These are phyloP conservation scores for Addax nasomaculatus DNA, from an alignment of 2,113 vertebrate genomes.

Conservation along the genomic window DNA sequence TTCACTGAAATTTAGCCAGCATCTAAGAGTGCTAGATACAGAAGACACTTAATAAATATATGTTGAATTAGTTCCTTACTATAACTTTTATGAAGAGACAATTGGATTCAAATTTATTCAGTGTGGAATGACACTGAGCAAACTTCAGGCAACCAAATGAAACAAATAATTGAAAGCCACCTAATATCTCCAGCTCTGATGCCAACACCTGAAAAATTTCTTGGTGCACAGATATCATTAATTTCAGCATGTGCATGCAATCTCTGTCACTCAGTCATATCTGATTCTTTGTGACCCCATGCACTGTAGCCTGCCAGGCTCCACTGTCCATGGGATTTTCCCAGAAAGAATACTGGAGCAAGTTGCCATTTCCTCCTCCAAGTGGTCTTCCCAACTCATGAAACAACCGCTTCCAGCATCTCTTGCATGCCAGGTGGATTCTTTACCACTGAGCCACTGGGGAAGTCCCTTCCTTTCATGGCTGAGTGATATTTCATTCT, in stretches of 20 bases:
- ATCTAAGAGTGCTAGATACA: not conserved
- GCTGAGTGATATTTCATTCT: not conserved
- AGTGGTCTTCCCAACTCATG: not conserved
- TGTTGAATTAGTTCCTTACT: not conserved
- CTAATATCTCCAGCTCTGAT: not conserved
- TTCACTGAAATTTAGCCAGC: not conserved
- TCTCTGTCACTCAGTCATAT: not conserved
- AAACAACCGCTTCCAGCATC: not conserved
- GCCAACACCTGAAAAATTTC: not conserved
- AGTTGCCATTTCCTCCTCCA: not conserved
- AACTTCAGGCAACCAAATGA: not conserved
- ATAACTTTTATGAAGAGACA: not conserved
- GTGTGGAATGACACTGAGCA: not conserved
- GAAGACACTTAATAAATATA: not conserved
- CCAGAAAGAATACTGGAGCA: not conserved
- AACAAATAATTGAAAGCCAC: not conserved
- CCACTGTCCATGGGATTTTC: not conserved
- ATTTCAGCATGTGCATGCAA: not conserved
- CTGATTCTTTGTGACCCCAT: not conserved
- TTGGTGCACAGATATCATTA: not conserved
- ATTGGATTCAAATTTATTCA: not conserved
- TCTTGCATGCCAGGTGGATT: not conserved
- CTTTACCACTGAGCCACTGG: not conserved
- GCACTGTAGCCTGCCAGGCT: too few species aligned
- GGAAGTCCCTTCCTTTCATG: not conserved